Evolutionary conservation across 2,113 vertebrate species (phyloP).

Genomic region (Myrmophylax atrothorax): DNA sequence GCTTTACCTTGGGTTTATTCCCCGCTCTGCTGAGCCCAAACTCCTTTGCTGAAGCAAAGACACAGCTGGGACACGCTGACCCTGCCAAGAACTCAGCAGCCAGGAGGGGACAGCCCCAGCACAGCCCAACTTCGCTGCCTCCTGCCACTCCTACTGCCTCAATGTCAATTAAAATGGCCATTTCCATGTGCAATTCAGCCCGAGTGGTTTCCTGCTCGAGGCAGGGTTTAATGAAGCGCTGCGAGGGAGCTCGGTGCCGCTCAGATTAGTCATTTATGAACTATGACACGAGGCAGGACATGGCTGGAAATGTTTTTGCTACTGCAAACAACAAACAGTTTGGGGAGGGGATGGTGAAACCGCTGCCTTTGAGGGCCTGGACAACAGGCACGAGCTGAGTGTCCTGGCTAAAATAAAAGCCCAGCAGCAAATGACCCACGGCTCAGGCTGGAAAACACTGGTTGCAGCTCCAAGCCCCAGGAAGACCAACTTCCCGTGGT

Average conservation of each 20-base stretch:
- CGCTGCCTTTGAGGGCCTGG: background rate
- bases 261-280: background rate
- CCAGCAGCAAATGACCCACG: background rate
- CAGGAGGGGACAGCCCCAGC: background rate
- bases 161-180: background rate
- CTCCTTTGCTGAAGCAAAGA: background rate
- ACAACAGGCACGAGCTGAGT: background rate
- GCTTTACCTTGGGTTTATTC: background rate
- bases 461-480: constrained; percentile 27
- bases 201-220: background rate
- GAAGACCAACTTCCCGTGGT: constrained; percentile 41
- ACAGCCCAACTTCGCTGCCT: background rate
- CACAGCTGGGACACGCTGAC: accelerated
- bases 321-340: background rate
- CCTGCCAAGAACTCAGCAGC: background rate
- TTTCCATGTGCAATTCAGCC: background rate
- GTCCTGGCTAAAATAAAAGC: background rate
- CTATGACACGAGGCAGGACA: background rate
- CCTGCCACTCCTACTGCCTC: background rate
- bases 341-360: accelerated
- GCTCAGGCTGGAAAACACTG: background rate
- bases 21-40: background rate
- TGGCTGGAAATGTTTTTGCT: background rate
- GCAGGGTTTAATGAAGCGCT: background rate
- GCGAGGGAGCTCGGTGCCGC: background rate